Conservation (phyloP, 2,888 invertebrate species). For the Anodontia alba region DNA sequence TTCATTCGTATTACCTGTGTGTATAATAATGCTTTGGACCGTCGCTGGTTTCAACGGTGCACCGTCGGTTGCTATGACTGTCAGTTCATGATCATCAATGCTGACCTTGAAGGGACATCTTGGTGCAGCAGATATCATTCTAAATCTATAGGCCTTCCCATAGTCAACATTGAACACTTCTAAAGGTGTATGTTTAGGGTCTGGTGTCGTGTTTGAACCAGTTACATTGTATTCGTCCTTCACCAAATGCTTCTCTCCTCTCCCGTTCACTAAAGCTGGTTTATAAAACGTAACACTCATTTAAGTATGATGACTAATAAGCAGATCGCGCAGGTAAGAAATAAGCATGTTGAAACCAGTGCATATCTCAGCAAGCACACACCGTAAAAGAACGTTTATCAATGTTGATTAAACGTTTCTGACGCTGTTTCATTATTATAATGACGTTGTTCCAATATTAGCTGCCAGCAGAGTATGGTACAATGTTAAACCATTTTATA, state of each 20-base stretch:
- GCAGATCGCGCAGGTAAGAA: too few relatives aligned
- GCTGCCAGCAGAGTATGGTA: too few relatives aligned
- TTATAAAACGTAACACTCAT: too few relatives aligned
- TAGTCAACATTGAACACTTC: slow-evolving; percentile 64
- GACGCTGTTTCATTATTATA: too few relatives aligned
- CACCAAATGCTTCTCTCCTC: slow-evolving; percentile 48
- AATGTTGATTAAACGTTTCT: too few relatives aligned
- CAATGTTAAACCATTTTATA: too few relatives aligned
- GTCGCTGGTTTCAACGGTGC: slow-evolving; percentile 53
- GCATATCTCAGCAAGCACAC: too few relatives aligned
- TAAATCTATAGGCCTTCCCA: slow-evolving; percentile 66
- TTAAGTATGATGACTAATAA: too few relatives aligned
- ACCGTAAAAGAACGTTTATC: too few relatives aligned
- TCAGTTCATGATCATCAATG: slow-evolving; percentile 65
- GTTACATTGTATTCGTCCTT: slow-evolving; percentile 30
- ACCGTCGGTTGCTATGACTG: slow-evolving; percentile 71
- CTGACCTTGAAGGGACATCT: slow-evolving; percentile 64
- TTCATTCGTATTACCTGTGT: slow-evolving; percentile 58
- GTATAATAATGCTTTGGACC: slow-evolving; percentile 61
- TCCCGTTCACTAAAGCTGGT: slow-evolving; percentile 61
- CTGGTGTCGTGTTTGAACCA: slow-evolving; percentile 20
- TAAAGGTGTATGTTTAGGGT: slow-evolving; percentile 59
- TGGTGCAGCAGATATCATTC: slow-evolving; percentile 66
- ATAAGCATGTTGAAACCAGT: too few relatives aligned
- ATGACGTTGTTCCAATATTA: too few relatives aligned